Evolutionary conservation across 2,888 invertebrate species (phyloP).

Genomic region (Adelognathus sp.): DNA sequence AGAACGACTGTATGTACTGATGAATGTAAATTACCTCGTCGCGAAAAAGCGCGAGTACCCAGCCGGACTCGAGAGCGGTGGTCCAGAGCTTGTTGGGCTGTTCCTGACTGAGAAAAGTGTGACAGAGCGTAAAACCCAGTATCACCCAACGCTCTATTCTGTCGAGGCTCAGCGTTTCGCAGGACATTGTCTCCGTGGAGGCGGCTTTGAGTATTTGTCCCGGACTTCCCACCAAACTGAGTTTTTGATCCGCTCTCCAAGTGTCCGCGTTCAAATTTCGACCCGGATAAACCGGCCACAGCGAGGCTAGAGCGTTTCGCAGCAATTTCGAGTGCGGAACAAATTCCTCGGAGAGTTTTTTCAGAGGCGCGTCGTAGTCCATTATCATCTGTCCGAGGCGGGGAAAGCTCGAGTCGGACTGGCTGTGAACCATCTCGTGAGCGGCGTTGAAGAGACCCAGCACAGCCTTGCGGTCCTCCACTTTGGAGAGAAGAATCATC

Average conservation of each 20-base stretch:
- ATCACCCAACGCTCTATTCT: slow-evolving; percentile 98
- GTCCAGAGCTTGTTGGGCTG: slow-evolving; percentile 95
- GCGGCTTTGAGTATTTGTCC: slow-evolving; percentile 96
- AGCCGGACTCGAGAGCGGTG: slow-evolving; percentile 94
- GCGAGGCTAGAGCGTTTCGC: slow-evolving; percentile 92
- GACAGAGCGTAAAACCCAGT: slow-evolving; percentile 95
- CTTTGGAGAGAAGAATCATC: slow-evolving; percentile 98
- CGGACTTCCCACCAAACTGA: slow-evolving; percentile 97
- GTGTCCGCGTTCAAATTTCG: slow-evolving; percentile 96
- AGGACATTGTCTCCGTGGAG: slow-evolving; percentile 97
- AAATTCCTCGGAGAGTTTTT: slow-evolving; percentile 98
- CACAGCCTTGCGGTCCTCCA: slow-evolving; percentile 98
- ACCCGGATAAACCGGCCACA: slow-evolving; percentile 93
- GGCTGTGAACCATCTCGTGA: slow-evolving; percentile 96
- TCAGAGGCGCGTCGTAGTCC: slow-evolving; percentile 97
- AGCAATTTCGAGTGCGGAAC: slow-evolving; percentile 95
- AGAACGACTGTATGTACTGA: slow-evolving; percentile 94
- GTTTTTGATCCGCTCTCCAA: slow-evolving; percentile 95
- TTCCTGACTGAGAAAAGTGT: slow-evolving; percentile 91
- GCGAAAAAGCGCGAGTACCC: slow-evolving; percentile 96
- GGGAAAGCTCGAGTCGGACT: slow-evolving; percentile 95
- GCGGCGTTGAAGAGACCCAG: slow-evolving; percentile 98
- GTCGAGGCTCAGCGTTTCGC: slow-evolving; percentile 98
- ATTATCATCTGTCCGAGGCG: slow-evolving; percentile 98
- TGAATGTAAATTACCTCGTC: slow-evolving; percentile 99